These are phyloP conservation scores for Apodemia hepburni DNA, from an alignment of 2,888 invertebrate species.

Conservation along the genomic window DNA sequence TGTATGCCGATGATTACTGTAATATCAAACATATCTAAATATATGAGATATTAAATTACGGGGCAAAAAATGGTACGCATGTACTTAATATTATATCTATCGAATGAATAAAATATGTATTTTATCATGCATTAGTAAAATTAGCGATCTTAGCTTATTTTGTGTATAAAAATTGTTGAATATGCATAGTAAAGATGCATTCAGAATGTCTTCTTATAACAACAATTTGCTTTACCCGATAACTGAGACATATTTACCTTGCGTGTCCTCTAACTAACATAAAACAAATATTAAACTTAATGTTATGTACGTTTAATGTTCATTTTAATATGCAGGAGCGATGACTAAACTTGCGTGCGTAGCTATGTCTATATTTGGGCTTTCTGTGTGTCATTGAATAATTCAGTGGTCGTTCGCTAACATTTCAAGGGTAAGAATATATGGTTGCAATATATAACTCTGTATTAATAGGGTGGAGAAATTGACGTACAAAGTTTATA, in stretches of 20 bases:
- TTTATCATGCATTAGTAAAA: no score
- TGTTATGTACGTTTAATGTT: conserved; percentile 44
- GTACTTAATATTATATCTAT: no score
- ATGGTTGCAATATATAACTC: conserved; percentile 48
- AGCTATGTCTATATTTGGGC: conserved; percentile 74
- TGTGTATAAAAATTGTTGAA: no score
- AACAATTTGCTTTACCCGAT: conserved; percentile 66
- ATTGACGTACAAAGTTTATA: conserved; percentile 7
- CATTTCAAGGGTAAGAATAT: conserved; percentile 77
- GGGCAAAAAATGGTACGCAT: no score
- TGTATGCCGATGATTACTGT: no score
- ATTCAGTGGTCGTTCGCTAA: conserved; percentile 75
- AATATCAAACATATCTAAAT: no score
- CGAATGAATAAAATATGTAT: no score
- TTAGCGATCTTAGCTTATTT: no score
- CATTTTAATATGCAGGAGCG: conserved; percentile 49
- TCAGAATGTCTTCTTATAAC: conserved; percentile 63
- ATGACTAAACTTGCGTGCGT: conserved; percentile 47
- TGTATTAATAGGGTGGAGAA: conserved; percentile 1
- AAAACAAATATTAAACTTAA: conserved; percentile 64
- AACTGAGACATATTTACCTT: conserved; percentile 72
- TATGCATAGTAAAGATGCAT: conserved; percentile 60
- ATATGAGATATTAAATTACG: no score
- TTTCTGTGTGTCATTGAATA: conserved; percentile 76
- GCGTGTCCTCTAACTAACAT: conserved; percentile 54